Evolutionary conservation across 2,888 invertebrate species (phyloP).

Genomic region (Escarpia spicata): DNA sequence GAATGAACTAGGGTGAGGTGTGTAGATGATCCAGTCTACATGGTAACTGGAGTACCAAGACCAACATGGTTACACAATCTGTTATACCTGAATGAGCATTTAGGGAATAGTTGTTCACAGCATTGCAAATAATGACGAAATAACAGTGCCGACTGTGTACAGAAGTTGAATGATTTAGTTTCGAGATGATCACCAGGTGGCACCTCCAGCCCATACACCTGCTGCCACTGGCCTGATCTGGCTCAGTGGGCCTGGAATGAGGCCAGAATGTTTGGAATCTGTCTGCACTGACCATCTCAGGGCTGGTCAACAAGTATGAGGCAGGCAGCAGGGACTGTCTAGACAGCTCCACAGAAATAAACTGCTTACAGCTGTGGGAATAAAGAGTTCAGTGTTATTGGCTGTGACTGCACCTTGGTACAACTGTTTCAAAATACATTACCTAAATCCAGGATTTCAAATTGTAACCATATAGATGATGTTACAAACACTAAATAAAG

Average conservation of each 20-base stretch:
- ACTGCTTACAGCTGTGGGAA: background rate
- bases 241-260: background rate
- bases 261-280: constrained; percentile 1
- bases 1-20: too few species aligned
- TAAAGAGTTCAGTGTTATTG: background rate
- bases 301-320: background rate
- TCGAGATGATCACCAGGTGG: background rate
- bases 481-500: background rate
- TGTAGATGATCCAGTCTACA: too few species aligned
- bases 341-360: constrained; percentile 2
- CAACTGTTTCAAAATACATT: background rate
- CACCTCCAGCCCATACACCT: background rate
- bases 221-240: background rate
- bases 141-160: too few species aligned
- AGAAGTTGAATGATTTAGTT: background rate
- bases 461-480: background rate
- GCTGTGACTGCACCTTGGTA: background rate
- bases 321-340: background rate
- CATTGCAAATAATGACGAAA: too few species aligned
- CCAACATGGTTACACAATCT: too few species aligned
- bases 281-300: background rate
- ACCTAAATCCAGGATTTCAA: background rate
- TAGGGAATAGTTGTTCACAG: too few species aligned
- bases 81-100: too few species aligned
- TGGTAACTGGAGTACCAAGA: too few species aligned